Base-by-base conservation (phyloP, 2,797 vertebrate species). In the Phyllotis vaccarum region DNA sequence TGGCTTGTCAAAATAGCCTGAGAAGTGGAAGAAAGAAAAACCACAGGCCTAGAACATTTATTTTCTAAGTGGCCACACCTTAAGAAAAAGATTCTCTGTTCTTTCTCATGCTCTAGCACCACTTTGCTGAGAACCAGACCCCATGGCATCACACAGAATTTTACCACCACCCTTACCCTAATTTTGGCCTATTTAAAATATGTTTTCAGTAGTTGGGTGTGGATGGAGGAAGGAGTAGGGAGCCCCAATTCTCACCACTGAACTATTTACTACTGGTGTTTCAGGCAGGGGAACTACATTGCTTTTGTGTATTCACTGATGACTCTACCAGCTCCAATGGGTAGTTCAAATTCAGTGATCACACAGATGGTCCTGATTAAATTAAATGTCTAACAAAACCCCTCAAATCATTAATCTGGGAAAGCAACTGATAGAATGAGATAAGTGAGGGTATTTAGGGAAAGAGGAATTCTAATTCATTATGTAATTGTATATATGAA, bases 21-120 rank as follows among this genome's bases (percentile, higher is more conserved):
- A 74, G 34, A 2, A 94, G 24, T 62, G 75, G 56, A 24, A 92
- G 64, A 81, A 93, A 94, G 21, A 78, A 90, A 94, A 97, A 74
- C 10, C 49, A 82, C 78, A 5, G 3, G 2, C 58, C 64, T 90
- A 94, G 49, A 92, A 83, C 92, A 46, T 81, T 52, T 89, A 86
- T 76, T 95, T 95, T 90, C 60, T 87, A 80, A 70, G 74, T 82
- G 93, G 70, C 16, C 54, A 92, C 93, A 78, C 91, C 14, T 90
- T 40, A 94, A 96, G 72, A 72, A 76, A 86, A 96, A 93, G 10
- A 90, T 74, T 92, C 93, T 89, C 29, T 49, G 46, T 22, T 54
- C 14, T 56, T 37, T 68, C 46, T 68, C 14, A 52, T 0, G 3
- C 46, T 85, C 62, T 40, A 19, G 13, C 21, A 34, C 37, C 24